These are phyloP conservation scores for Papilio aristodemus DNA, from an alignment of 1,140 invertebrate genomes.

Conservation along the genomic window DNA sequence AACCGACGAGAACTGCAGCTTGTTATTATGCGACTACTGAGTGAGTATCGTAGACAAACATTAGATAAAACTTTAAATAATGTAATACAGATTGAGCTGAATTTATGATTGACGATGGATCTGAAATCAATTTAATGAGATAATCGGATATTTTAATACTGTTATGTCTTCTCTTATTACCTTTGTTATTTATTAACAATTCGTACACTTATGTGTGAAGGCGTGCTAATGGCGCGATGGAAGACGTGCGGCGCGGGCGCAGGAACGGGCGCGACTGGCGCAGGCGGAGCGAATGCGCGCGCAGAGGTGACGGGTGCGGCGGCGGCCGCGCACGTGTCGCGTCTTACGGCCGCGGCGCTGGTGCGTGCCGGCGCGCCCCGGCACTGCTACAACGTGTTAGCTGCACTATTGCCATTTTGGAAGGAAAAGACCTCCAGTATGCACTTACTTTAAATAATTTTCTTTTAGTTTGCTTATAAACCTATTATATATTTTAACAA, in stretches of 20 bases:
- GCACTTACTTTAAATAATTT: constrained; percentile 37
- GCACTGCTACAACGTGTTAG: constrained; percentile 90
- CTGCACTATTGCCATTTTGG: constrained; percentile 92
- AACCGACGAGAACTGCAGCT: constrained; percentile 64
- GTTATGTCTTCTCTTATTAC: no score
- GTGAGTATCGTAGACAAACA: constrained; percentile 61
- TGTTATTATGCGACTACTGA: constrained; percentile 70
- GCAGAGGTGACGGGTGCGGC: constrained; percentile 74
- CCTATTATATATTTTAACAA: not conserved
- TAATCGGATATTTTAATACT: no score
- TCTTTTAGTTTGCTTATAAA: not conserved
- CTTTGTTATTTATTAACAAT: no score
- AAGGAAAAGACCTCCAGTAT: constrained; percentile 73
- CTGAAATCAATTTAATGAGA: no score
- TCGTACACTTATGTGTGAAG: constrained; percentile 62
- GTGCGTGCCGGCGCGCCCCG: constrained; percentile 89
- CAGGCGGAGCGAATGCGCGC: constrained; percentile 42
- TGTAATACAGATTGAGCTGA: no score
- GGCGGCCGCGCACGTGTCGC: constrained; percentile 89
- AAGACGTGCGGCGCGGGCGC: constrained; percentile 76
- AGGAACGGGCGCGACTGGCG: constrained; percentile 37
- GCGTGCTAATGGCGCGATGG: constrained; percentile 89
- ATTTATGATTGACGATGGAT: no score
- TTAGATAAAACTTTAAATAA: no score
- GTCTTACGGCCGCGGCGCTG: constrained; percentile 89